Evolutionary conservation across 2,888 invertebrate genomes (phyloP).

Genomic region (Brachypalpus laphriformis): DNA sequence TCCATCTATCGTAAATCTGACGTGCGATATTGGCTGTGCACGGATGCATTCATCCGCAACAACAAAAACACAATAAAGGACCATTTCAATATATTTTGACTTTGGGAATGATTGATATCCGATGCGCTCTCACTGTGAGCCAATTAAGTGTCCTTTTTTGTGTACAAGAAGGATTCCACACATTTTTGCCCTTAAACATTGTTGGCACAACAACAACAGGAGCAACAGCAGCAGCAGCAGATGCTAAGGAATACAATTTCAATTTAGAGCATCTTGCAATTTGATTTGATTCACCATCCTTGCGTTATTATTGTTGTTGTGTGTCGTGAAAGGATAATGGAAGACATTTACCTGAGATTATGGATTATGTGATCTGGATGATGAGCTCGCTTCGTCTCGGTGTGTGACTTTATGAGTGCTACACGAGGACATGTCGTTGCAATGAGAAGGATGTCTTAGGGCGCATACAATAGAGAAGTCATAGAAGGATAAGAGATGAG

Average conservation of each 20-base stretch:
- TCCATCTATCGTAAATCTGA: constrained; percentile 67
- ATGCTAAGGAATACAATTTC: constrained; percentile 64
- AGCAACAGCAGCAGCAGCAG: constrained; percentile 53
- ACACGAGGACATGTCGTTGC: constrained; percentile 50
- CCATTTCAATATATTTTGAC: constrained; percentile 72
- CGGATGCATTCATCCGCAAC: constrained; percentile 67
- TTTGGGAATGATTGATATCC: constrained; percentile 66
- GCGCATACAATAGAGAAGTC: constrained; percentile 46
- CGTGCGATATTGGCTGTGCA: constrained; percentile 64
- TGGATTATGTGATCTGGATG: constrained; percentile 69
- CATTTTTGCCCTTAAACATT: constrained; percentile 4
- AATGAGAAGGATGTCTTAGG: constrained; percentile 71
- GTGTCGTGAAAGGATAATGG: constrained; percentile 59
- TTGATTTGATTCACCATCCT: constrained; percentile 53
- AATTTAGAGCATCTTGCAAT: constrained; percentile 72
- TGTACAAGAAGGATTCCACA: constrained; percentile 4
- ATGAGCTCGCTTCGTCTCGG: constrained; percentile 67
- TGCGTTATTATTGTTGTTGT: constrained; percentile 33
- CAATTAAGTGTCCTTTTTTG: constrained; percentile 66
- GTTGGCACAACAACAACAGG: constrained; percentile 65
- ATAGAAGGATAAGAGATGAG: constrained; percentile 38
- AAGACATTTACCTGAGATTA: constrained; percentile 68
- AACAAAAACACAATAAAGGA: constrained; percentile 42
- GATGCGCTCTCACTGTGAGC: constrained; percentile 54
- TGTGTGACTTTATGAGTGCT: constrained; percentile 67